These are phyloP conservation scores for Spinus pinus DNA, from an alignment of 2,797 vertebrate species.

Conservation along the genomic window DNA sequence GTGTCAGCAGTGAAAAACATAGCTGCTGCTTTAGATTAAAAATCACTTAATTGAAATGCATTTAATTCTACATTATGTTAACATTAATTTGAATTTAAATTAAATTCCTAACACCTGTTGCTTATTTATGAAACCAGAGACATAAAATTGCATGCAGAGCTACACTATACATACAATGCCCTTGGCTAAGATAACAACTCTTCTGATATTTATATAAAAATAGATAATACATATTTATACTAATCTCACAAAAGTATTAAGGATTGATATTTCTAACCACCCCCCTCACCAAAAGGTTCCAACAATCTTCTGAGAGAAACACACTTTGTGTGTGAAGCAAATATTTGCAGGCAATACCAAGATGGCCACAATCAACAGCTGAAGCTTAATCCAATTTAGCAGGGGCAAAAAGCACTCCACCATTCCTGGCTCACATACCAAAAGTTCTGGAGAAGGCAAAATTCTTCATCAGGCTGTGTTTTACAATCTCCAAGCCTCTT, in stretches of 20 bases:
- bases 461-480: neutral
- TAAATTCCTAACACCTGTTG: slow-evolving; percentile 5
- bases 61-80: neutral
- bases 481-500: neutral
- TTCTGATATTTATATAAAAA: neutral
- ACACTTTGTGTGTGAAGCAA: neutral
- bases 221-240: neutral
- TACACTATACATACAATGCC: neutral
- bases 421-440: neutral
- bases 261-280: neutral
- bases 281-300: rapidly evolving
- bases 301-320: neutral
- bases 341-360: no score
- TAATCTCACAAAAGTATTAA: neutral
- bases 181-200: slow-evolving; percentile 21
- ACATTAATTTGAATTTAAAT: slow-evolving; percentile 61
- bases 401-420: rapidly evolving
- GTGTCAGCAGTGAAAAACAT: neutral
- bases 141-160: slow-evolving; percentile 20
- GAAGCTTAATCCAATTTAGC: neutral
- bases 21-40: neutral
- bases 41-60: neutral
- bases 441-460: neutral
- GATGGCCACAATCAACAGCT: neutral
- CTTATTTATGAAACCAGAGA: slow-evolving; percentile 40